A percentile compares a stretch with the other conserved stretches of the same genome.
Evolutionary conservation across 2,113 vertebrate species (phyloP).

Genomic region (Bubo bubo): DNA sequence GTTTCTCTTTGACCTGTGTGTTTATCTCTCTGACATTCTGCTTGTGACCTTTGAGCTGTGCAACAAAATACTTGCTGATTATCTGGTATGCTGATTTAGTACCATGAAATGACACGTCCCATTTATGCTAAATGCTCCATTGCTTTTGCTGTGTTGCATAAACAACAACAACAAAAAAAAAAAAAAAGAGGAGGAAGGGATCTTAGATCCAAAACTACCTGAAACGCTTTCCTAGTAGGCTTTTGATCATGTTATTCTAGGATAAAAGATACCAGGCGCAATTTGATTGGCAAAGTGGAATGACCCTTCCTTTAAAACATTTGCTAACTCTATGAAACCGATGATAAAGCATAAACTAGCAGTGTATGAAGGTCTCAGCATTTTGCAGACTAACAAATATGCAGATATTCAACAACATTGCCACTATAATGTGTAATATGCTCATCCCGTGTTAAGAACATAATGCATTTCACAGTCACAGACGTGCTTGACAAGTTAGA

Average conservation of each 20-base stretch:
- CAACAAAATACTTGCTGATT: neutral
- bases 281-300: neutral
- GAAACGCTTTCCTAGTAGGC: neutral
- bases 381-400: neutral
- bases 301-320: neutral
- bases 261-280: neutral
- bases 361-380: neutral
- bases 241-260: neutral
- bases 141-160: neutral
- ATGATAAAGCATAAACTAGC: neutral
- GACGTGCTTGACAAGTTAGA: neutral
- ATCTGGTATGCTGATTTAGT: neutral
- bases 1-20: neutral
- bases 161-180: neutral
- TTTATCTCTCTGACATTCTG: constrained; percentile 16
- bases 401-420: neutral
- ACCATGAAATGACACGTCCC: neutral
- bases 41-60: neutral
- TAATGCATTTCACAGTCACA: neutral
- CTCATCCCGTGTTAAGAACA: neutral
- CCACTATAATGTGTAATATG: neutral
- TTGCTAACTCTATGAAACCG: neutral
- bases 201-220: neutral
- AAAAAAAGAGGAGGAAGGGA: neutral
- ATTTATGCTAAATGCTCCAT: neutral